A percentile compares a stretch with the other conserved stretches of the same genome.
These are phyloP conservation scores for Strigamia maritima DNA, from an alignment of 2,888 invertebrate species.

Conservation along the genomic window DNA sequence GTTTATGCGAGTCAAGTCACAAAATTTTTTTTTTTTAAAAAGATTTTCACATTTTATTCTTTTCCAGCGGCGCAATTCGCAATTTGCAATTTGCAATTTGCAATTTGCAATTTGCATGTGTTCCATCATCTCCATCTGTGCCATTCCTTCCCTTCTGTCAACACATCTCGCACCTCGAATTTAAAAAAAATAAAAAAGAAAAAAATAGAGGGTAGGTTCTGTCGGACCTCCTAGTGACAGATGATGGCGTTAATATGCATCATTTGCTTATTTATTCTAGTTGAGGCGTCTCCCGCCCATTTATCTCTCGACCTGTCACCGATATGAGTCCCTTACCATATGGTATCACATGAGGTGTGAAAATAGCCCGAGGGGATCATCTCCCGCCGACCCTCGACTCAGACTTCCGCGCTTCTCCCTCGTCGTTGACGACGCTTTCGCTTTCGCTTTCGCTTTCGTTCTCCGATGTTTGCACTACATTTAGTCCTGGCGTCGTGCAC, in stretches of 20 bases:
- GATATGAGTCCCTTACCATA: constrained; percentile 30
- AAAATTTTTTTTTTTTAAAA: too few relatives aligned
- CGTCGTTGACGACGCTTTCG: neutral
- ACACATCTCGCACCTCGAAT: neutral
- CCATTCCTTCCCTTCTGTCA: neutral
- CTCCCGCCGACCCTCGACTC: neutral
- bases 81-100: too few relatives aligned
- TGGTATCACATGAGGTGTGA: constrained; percentile 37
- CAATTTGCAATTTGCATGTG: too few relatives aligned
- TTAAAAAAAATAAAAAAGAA: neutral
- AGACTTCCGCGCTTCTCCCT: neutral
- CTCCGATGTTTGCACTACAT: constrained; percentile 16
- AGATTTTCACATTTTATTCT: too few relatives aligned
- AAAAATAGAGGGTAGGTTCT: neutral
- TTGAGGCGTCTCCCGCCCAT: constrained; percentile 23
- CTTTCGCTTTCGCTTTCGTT: neutral
- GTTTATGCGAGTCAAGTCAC: too few relatives aligned
- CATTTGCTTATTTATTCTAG: constrained; percentile 7
- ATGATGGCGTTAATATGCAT: constrained; percentile 18
- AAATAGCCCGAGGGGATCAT: constrained; percentile 15
- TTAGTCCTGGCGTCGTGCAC: constrained; percentile 9
- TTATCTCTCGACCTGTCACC: constrained; percentile 15
- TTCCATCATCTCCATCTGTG: constrained; percentile 4
- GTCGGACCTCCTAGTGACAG: neutral
- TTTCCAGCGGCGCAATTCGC: too few relatives aligned